Evolutionary conservation across 2,888 invertebrate genomes (phyloP).

Genomic region (Tetragnatha montana): DNA sequence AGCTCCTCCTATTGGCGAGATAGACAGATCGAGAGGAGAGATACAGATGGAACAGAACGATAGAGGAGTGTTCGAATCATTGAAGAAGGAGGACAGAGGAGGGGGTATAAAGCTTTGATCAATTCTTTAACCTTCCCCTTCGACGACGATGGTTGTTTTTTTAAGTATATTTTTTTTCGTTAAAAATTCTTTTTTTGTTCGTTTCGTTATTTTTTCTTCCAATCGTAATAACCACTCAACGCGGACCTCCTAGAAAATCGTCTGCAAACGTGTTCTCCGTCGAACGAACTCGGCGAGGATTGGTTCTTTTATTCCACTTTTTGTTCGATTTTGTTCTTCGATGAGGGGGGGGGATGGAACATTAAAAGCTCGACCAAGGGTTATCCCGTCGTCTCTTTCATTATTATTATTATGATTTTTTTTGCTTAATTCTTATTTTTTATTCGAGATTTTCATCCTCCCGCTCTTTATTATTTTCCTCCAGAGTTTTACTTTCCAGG

Average conservation of each 20-base stretch:
- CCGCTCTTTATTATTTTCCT: not conserved
- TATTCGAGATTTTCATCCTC: not conserved
- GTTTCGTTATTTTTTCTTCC: conserved; percentile 33
- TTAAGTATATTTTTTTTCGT: conserved; percentile 15
- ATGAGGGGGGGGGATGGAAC: not conserved
- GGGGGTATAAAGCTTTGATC: conserved; percentile 62
- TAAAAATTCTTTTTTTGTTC: not conserved
- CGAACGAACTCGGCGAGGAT: not conserved
- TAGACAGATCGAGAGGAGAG: conserved; percentile 59
- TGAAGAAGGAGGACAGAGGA: conserved; percentile 14
- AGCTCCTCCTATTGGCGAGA: conserved; percentile 23
- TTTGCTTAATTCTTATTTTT: not conserved
- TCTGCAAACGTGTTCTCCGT: not conserved
- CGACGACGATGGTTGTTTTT: conserved; percentile 14
- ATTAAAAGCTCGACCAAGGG: conserved; percentile 34
- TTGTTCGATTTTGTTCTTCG: not conserved
- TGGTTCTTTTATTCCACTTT: not conserved
- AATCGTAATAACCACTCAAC: conserved; percentile 65
- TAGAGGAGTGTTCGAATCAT: conserved; percentile 37
- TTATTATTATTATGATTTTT: too few species aligned
- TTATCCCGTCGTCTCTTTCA: not conserved
- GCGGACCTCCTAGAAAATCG: conserved; percentile 15
- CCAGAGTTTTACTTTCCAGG: not conserved
- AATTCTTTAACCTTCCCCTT: conserved; percentile 49
- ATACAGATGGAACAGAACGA: conserved; percentile 53